Percentiles rank a stretch among this genome's conserved stretches.
These are phyloP conservation scores for Pocillopora verrucosa DNA, from an alignment of 64 coral and sea anemone species.

Conservation along the genomic window DNA sequence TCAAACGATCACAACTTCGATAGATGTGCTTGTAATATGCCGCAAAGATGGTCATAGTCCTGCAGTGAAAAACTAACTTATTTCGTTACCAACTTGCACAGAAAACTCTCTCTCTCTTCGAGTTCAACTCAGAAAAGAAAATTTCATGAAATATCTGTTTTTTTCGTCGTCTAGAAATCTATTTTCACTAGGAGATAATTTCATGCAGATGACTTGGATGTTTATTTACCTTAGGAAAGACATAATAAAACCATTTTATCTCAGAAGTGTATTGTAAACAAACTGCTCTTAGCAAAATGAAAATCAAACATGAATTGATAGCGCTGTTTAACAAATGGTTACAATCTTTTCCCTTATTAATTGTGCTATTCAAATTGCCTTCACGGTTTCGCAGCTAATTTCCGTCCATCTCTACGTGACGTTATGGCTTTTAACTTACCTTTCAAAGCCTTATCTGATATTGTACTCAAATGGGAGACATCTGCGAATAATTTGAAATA, in stretches of 20 bases:
- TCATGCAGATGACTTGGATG: constrained; percentile 53
- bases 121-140: not conserved
- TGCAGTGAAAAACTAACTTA: not conserved
- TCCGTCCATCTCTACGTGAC: constrained; percentile 72
- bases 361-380: constrained; percentile 82
- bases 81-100: not conserved
- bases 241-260: constrained; percentile 87
- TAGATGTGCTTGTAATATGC: not conserved
- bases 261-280: constrained; percentile 80
- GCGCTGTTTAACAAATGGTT: constrained; percentile 87
- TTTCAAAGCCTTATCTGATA: constrained; percentile 86
- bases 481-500: constrained; percentile 75
- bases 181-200: constrained; percentile 52
- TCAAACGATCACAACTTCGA: not conserved
- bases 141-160: not conserved
- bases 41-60: not conserved
- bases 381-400: constrained; percentile 69
- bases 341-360: constrained; percentile 78
- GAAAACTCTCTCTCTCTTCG: not conserved
- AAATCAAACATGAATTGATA: constrained; percentile 89
- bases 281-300: constrained; percentile 91
- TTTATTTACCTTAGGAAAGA: constrained; percentile 64
- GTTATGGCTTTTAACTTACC: constrained; percentile 71
- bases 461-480: constrained; percentile 58
- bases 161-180: not conserved